Evolutionary conservation across 1,140 invertebrate species (phyloP), one percentile per base, ranked within the genome.

Genomic region (Papilio aristodemus): DNA sequence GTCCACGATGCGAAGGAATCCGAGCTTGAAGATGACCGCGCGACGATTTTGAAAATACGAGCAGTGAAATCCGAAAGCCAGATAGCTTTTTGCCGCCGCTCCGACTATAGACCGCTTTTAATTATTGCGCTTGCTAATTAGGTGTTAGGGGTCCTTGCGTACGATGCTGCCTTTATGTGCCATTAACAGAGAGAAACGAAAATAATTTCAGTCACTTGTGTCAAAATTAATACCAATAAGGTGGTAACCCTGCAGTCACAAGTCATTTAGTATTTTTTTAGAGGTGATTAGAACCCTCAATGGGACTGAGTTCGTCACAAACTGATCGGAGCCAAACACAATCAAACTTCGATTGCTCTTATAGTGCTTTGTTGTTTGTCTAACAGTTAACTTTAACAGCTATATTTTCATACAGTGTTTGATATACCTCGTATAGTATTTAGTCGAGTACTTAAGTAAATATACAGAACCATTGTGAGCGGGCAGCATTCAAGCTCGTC

Each of bases 11-110:
- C 58, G 60, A 50, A 79, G 75, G 76, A 80, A 83, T 84, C 72
- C 75, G 59, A 77, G 72, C 72, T 73, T 83, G 83, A 80, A 89
- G 87, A 91, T 89, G 85, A 84, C 78, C 81, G 79, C 79, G 81
- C 80, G 80, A 80, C 81, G 81, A 85, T 90, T 90, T 91, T 85
- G 81, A 89, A 91, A 90, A 90, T 89, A 91, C 87, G 84, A 87
- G 83, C 83, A 89, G 87, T 78, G 87, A 90, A 89, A 85, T 81
- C 76, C 74, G 75, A 83, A 82, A 78, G 83, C 76, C 80, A 73
- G 79, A 84, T 84, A 79, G 79, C 79, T 88, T 91, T 91, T 89
- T 84, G 85, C 73, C 69, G 70, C 75, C 72, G 80, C 79, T 71
- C 67, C 73, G 75, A 82, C 77, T 80, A 79, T 85, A 83, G 77